These are phyloP conservation scores for Chloroclysta siterata DNA, from an alignment of 2,888 invertebrate species.

Conservation along the genomic window DNA sequence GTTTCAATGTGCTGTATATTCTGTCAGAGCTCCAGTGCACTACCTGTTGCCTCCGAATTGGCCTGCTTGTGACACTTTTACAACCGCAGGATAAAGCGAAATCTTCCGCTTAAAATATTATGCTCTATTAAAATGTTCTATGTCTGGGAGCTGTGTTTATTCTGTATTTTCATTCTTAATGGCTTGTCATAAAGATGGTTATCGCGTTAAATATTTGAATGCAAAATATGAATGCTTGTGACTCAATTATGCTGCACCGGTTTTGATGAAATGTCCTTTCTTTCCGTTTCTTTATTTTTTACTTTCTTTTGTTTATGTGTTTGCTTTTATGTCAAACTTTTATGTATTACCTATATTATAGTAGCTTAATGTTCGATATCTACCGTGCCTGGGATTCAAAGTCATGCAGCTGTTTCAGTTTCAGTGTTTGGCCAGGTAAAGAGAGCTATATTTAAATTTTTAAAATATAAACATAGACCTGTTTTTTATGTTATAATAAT, in stretches of 20 bases:
- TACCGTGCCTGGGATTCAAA: no score
- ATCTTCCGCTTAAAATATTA: slow-evolving; percentile 8
- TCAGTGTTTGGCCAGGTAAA: no score
- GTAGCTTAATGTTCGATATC: no score
- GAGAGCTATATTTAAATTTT: no score
- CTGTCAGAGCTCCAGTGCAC: slow-evolving; percentile 8
- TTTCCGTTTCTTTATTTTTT: no score
- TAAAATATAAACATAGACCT: no score
- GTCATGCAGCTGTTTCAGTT: no score
- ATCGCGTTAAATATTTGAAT: not conserved
- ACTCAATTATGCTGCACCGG: not conserved
- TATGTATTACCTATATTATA: no score
- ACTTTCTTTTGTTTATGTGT: no score
- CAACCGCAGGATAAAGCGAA: slow-evolving; percentile 8
- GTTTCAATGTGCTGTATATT: slow-evolving; percentile 7
- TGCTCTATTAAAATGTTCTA: slow-evolving; percentile 13
- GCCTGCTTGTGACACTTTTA: slow-evolving; percentile 28
- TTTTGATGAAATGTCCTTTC: no score
- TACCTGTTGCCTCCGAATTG: slow-evolving; percentile 25
- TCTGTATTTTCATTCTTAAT: slow-evolving; percentile 1
- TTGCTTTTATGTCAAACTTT: no score
- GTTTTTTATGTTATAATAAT: no score
- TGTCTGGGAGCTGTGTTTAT: slow-evolving; percentile 8
- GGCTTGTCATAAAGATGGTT: not conserved
- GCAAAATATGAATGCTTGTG: not conserved